Conservation (phyloP, 2,888 invertebrate genomes). For the Agrochola macilenta region DNA sequence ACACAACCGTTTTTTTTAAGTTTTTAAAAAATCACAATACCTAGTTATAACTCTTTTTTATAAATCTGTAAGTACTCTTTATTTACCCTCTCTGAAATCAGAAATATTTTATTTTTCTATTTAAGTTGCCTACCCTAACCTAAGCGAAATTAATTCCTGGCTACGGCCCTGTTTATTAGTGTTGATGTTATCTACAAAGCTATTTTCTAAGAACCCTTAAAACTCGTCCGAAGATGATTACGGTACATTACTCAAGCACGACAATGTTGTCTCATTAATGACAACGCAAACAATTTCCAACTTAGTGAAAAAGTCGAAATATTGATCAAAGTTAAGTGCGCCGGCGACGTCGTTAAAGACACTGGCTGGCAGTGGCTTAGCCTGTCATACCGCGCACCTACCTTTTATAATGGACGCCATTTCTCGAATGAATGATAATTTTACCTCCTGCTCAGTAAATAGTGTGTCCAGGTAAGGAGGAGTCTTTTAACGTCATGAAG, state of each 20-base stretch:
- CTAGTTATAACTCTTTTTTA: too few relatives aligned
- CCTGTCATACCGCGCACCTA: conserved; percentile 35
- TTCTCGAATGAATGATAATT: conserved; percentile 69
- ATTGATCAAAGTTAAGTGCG: conserved; percentile 67
- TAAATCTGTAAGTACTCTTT: too few relatives aligned
- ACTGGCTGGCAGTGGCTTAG: not conserved
- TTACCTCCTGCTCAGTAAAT: conserved; percentile 50
- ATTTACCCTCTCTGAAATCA: too few relatives aligned
- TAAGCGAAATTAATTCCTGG: too few relatives aligned
- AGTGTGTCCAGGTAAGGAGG: conserved; percentile 15
- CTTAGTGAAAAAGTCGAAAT: conserved; percentile 64
- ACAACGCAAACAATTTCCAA: conserved; percentile 49
- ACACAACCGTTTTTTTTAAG: too few relatives aligned
- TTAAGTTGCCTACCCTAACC: too few relatives aligned
- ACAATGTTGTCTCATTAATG: conserved; percentile 58
- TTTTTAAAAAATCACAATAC: too few relatives aligned
- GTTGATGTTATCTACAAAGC: not conserved
- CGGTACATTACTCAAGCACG: conserved; percentile 44
- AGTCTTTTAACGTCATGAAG: conserved; percentile 8
- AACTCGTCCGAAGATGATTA: conserved; percentile 37
- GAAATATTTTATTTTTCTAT: too few relatives aligned
- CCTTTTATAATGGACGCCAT: conserved; percentile 62
- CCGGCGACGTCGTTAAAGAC: conserved; percentile 52
- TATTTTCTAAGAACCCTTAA: conserved; percentile 4
- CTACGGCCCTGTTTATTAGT: not conserved